A percentile compares a stretch with the other conserved stretches of the same genome.
phyloP scores from a whole-genome alignment of 1,140 invertebrate genomes.

The Coelopa frigida region DNA sequence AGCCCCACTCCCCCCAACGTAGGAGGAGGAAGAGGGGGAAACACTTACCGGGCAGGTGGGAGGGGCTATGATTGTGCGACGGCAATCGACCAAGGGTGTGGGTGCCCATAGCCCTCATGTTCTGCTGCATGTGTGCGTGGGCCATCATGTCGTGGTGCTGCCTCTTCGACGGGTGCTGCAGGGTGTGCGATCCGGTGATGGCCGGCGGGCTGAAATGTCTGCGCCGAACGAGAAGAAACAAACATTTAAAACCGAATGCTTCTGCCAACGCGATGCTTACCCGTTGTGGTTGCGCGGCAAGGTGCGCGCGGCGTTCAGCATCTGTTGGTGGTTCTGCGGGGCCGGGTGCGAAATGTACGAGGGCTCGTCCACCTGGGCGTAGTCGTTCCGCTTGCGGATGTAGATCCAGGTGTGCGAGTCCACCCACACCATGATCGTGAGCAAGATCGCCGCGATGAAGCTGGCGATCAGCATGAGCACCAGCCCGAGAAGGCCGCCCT shows the following conservation, averaged over 20 bases:
- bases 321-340: slow-evolving; percentile 43
- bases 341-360: slow-evolving; percentile 43
- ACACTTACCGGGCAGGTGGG: slow-evolving; percentile 42
- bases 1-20: too few species aligned
- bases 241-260: slow-evolving; percentile 16
- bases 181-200: slow-evolving; percentile 42
- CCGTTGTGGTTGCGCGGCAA: slow-evolving; percentile 44
- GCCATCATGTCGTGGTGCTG: slow-evolving; percentile 44
- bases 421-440: slow-evolving; percentile 86
- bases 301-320: slow-evolving; percentile 43
- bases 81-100: slow-evolving; percentile 50
- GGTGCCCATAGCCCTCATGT: slow-evolving; percentile 47
- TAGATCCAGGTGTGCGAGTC: slow-evolving; percentile 96
- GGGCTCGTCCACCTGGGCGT: slow-evolving; percentile 42
- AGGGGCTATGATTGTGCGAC: slow-evolving; percentile 48
- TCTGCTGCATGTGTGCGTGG: slow-evolving; percentile 43
- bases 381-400: slow-evolving; percentile 63
- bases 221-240: slow-evolving; percentile 7
- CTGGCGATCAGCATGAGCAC: slow-evolving; percentile 79
- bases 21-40: not conserved
- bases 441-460: slow-evolving; percentile 73
- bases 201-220: slow-evolving; percentile 44
- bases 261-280: slow-evolving; percentile 25
- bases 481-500: slow-evolving; percentile 71
- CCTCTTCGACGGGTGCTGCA: slow-evolving; percentile 42